Evolutionary conservation across 2,797 vertebrate genomes (phyloP).

Genomic region (Chelidonichthys spinosus): DNA sequence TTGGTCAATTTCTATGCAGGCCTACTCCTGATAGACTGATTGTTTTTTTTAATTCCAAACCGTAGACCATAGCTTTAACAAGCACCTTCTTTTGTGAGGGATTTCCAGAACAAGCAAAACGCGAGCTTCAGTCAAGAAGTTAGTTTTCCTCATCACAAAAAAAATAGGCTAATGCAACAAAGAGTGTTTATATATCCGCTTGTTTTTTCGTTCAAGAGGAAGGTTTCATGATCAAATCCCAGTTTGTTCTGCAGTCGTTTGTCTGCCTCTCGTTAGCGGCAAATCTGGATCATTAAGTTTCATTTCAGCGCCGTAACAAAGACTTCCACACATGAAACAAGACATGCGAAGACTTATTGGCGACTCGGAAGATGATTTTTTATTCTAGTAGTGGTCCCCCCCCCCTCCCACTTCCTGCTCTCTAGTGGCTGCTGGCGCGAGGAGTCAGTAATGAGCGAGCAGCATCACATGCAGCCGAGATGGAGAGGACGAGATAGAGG

Average conservation of each 20-base stretch:
- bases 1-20: no score
- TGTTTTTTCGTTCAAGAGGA: slow-evolving; percentile 19
- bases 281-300: slow-evolving; percentile 77
- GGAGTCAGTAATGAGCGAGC: slow-evolving; percentile 73
- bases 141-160: slow-evolving; percentile 46
- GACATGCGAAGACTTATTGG: slow-evolving; percentile 48
- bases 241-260: slow-evolving; percentile 73
- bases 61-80: no score
- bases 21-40: no score
- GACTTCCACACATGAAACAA: slow-evolving; percentile 63
- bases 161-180: slow-evolving; percentile 57
- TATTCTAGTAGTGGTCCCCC: slow-evolving; percentile 21
- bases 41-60: no score
- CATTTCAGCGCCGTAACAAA: slow-evolving; percentile 66
- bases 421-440: slow-evolving; percentile 48
- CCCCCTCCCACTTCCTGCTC: slow-evolving; percentile 6
- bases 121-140: slow-evolving; percentile 35
- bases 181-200: slow-evolving; percentile 48
- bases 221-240: slow-evolving; percentile 58
- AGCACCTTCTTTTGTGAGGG: slow-evolving; percentile 23
- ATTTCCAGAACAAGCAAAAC: slow-evolving; percentile 16
- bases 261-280: slow-evolving; percentile 74
- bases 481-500: slow-evolving; percentile 52
- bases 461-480: slow-evolving; percentile 51
- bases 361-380: slow-evolving; percentile 52